phyloP scores from a whole-genome alignment of 2,797 vertebrate species.

The Amphiprion clarkii region DNA sequence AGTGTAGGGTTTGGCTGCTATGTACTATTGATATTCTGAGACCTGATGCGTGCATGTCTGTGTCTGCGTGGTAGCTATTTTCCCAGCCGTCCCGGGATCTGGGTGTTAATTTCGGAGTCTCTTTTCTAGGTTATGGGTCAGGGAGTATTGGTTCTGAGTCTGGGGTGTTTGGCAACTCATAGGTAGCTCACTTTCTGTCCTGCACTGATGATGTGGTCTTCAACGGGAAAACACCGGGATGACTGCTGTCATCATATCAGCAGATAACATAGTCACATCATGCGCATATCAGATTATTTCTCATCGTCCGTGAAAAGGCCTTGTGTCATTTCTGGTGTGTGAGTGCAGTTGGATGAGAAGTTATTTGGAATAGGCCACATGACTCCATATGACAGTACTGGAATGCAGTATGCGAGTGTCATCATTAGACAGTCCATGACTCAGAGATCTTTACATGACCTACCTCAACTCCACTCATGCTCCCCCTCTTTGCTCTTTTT shows the following conservation, averaged over 20 bases:
- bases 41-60: conserved; percentile 19
- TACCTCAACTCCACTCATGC: no score
- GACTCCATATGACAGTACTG: background rate
- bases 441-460: no score
- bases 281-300: conserved; percentile 22
- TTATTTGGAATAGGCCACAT: background rate
- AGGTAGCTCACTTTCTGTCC: conserved; percentile 37
- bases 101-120: conserved; percentile 67
- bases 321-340: conserved; percentile 7
- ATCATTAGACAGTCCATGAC: no score
- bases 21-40: conserved; percentile 56
- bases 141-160: conserved; percentile 47
- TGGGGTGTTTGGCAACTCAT: conserved; percentile 58
- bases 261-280: conserved; percentile 36
- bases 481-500: no score
- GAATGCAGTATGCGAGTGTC: background rate
- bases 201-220: conserved; percentile 31
- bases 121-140: conserved; percentile 52
- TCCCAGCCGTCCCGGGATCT: conserved; percentile 27
- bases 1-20: conserved; percentile 29
- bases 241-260: conserved; percentile 16
- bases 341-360: background rate
- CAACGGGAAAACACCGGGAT: conserved; percentile 57
- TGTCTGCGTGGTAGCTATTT: conserved; percentile 52
- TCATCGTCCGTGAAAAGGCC: conserved; percentile 5